Evolutionary conservation across 2,113 vertebrate species (phyloP).

Genomic region (Garra rufa): DNA sequence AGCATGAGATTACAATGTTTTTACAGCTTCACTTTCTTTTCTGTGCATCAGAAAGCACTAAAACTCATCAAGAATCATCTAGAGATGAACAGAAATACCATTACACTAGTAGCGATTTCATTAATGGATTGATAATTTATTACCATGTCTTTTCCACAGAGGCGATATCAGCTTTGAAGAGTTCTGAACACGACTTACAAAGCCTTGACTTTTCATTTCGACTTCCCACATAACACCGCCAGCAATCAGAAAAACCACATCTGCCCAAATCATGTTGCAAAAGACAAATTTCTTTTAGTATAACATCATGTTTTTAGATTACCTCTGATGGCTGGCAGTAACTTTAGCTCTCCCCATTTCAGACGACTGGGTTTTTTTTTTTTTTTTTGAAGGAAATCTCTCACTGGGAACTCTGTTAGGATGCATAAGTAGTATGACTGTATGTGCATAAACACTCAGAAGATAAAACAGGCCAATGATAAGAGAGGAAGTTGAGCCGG

Average conservation of each 20-base stretch:
- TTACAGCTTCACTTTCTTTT: neutral
- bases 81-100: neutral
- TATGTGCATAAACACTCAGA: slow-evolving; percentile 6
- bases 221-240: neutral
- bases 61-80: neutral
- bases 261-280: slow-evolving; percentile 2
- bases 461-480: neutral
- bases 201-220: slow-evolving; percentile 11
- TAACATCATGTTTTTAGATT: slow-evolving; percentile 3
- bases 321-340: neutral
- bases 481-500: neutral
- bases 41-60: neutral
- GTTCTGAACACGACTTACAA: neutral
- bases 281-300: neutral
- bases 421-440: slow-evolving; percentile 17
- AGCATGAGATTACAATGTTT: neutral
- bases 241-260: slow-evolving; percentile 12
- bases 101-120: neutral
- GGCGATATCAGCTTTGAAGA: neutral
- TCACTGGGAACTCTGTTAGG: neutral
- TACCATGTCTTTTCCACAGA: neutral
- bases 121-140: neutral
- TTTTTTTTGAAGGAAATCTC: neutral
- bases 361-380: neutral
- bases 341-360: neutral